Conservation (phyloP, 2,113 vertebrate species). For the Atlantisia rogersi region DNA sequence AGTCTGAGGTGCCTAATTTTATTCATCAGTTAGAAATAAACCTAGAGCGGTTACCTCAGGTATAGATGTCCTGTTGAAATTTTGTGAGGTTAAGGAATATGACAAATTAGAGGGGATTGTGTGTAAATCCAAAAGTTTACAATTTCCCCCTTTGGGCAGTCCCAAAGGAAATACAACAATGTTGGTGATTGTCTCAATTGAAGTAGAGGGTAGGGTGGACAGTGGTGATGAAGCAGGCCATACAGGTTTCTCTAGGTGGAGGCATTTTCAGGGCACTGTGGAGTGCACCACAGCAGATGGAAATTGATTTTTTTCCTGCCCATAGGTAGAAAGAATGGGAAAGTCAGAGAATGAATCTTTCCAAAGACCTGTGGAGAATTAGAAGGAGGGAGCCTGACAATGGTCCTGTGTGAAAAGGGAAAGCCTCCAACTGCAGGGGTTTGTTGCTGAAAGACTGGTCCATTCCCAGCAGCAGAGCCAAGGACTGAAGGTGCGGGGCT, state of each 20-base stretch:
- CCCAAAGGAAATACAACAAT: background rate
- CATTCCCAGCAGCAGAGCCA: background rate
- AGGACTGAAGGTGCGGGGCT: background rate
- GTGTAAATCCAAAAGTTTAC: background rate
- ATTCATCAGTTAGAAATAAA: background rate
- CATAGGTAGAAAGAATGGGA: background rate
- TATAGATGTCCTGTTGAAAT: background rate
- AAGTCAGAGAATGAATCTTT: background rate
- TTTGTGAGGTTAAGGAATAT: background rate
- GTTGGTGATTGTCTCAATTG: background rate
- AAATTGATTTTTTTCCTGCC: background rate
- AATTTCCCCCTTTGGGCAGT: background rate
- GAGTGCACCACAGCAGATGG: background rate
- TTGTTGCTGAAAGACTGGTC: background rate
- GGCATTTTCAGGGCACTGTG: background rate
- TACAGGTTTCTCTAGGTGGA: background rate
- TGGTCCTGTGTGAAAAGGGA: background rate
- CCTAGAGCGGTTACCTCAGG: background rate
- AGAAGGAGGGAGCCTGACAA: background rate
- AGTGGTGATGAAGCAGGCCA: background rate
- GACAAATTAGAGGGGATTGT: accelerated
- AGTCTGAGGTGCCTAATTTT: background rate
- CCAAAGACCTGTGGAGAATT: accelerated
- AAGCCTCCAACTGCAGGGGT: background rate
- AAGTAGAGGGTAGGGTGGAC: background rate